Percentiles rank a stretch among this genome's conserved stretches.
Evolutionary conservation across 1,140 invertebrate species (phyloP).

Genomic region (Leptinotarsa texana): DNA sequence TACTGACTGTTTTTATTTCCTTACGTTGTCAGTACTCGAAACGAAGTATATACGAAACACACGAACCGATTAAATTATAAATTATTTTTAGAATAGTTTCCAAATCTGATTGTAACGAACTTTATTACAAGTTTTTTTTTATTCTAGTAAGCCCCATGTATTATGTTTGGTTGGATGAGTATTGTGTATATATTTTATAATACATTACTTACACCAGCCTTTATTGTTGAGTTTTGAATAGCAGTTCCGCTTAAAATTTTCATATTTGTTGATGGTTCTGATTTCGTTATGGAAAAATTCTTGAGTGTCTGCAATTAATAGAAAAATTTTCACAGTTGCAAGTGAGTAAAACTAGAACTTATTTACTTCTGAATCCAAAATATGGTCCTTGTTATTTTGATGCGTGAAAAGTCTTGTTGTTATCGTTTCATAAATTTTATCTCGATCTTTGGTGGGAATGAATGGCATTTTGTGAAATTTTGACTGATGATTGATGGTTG

Average conservation of each 20-base stretch:
- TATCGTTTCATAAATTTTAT: background rate
- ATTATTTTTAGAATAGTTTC: too few relatives aligned
- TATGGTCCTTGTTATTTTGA: background rate
- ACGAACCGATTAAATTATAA: too few relatives aligned
- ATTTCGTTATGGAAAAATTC: background rate
- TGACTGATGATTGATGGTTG: background rate
- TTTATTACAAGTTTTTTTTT: too few relatives aligned
- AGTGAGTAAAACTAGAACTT: background rate
- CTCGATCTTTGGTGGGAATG: background rate
- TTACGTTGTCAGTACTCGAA: too few relatives aligned
- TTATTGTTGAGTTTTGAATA: constrained; percentile 11
- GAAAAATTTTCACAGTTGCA: background rate
- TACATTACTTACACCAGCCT: background rate
- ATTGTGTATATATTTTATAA: too few relatives aligned
- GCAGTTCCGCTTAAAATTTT: constrained; percentile 1
- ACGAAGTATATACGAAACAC: too few relatives aligned
- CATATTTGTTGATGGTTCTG: background rate
- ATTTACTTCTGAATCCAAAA: background rate
- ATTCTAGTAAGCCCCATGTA: too few relatives aligned
- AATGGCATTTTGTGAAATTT: constrained; percentile 4
- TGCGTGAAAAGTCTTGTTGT: constrained; percentile 9
- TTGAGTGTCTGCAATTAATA: background rate
- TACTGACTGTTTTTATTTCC: too few relatives aligned
- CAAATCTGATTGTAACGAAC: too few relatives aligned
- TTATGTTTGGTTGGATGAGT: too few relatives aligned